phyloP scores from a whole-genome alignment of 2,888 invertebrate species.

The Ectemnius continuus region DNA sequence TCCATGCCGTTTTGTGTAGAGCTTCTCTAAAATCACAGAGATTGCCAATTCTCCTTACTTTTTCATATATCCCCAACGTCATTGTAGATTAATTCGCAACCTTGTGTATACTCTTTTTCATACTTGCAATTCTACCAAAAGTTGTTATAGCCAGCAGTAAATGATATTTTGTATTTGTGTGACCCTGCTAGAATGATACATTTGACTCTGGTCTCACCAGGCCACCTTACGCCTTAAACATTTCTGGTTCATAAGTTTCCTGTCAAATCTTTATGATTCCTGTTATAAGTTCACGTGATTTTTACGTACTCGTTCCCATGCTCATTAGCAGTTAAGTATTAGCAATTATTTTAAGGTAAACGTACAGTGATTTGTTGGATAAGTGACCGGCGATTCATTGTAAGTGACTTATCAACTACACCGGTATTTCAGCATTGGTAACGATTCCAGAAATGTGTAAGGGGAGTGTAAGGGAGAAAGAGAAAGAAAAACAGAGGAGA shows the following conservation, averaged over 20 bases:
- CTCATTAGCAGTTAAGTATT: neutral
- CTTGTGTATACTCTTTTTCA: neutral
- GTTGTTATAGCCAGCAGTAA: neutral
- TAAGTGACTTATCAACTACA: no score
- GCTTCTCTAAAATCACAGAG: no score
- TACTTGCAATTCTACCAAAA: conserved; percentile 1
- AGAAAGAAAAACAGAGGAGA: conserved; percentile 31
- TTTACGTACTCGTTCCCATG: no score
- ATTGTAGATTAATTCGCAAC: no score
- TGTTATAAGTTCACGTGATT: no score
- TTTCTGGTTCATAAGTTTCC: conserved; percentile 45
- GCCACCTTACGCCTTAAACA: conserved; percentile 50
- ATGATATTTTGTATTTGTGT: conserved; percentile 13
- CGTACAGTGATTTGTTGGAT: no score
- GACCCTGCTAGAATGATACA: no score
- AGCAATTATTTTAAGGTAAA: neutral
- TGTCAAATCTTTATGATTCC: no score
- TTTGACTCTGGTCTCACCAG: conserved; percentile 41
- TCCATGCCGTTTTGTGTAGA: no score
- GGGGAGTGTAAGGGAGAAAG: conserved; percentile 31
- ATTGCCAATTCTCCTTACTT: no score
- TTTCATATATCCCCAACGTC: no score
- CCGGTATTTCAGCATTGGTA: conserved; percentile 44
- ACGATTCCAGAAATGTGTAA: conserved; percentile 59
- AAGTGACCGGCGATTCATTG: no score